Evolutionary conservation across 2,888 invertebrate genomes (phyloP), one percentile per base, ranked within the genome.

Genomic region (Alviniconcha strummeri): DNA sequence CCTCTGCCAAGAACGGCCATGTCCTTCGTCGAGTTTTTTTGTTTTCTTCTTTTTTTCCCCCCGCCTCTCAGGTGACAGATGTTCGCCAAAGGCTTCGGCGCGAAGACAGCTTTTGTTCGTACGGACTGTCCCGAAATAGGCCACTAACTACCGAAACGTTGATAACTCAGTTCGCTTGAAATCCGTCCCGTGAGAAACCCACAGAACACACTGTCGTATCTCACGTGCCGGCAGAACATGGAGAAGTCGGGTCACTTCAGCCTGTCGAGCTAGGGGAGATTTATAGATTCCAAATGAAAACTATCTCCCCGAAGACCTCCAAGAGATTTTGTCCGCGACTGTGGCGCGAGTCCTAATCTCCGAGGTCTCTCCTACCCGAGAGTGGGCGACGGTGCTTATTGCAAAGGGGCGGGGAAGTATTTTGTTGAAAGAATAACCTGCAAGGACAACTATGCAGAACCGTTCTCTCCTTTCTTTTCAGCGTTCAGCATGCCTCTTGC

Each of bases 241-340:
- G n/a, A 57, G 8, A 6, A 56, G 56, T 11, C 9, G 17, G 56
- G 13, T 76, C 76, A 36, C 76, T 76, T 19, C 76, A n/a, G 76
- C n/a, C 76, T 57, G 76, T 76, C 57, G 1, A 13, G n/a, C 76
- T 7, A 3, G 19, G 54, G 6, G 19, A 76, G 57, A 57, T 57
- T 76, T 76, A 57, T 57, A 57, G 76, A 57, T 57, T 76, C 56
- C 57, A 17, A 76, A 76, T 76, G 76, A 76, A 76, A 76, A 76
- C 57, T 76, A 76, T 76, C 76, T 76, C 55, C 5, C 52, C 15
- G 52, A n/a, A 52, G 57, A 17, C 69, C 17, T 57, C 56, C 54
- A 9, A 55, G 36, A n/a, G 74, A 17, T 54, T 72, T 55, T 54
- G 74, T 64, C 64, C 64, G 11, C 64, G 11, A 64, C 64, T 9